Evolutionary conservation across 2,113 vertebrate genomes (phyloP), one percentile per base, ranked within the genome.

Genomic region (Onychorhynchus coronatus): DNA sequence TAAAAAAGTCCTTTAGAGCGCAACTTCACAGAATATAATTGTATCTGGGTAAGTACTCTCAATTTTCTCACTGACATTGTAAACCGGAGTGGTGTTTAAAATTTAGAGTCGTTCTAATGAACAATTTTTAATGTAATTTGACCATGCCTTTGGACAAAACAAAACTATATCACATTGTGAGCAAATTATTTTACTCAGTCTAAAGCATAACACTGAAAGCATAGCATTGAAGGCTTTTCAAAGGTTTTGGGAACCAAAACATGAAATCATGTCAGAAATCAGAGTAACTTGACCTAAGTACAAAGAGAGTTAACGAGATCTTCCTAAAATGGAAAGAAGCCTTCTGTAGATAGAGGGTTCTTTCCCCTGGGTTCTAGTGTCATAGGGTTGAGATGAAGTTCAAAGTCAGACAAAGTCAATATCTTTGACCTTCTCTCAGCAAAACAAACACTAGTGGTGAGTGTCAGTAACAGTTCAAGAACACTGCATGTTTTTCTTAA

Each of bases 321-420:
- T 94, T 95, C 94, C 95, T 93, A 94, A 95, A 93, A 93, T 89
- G 86, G 95, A 62, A 92, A 92, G 80, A 78, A 91, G 35, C 19
- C 37, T 85, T 88, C 58, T 89, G 70, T 58, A 79, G 66, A 82
- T 73, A 68, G 22, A 82, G 25, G 53, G 28, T 58, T 93, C 53
- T 75, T 91, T 91, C 41, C 91, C 84, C 28, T 65, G 66, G 42
- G 41, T 95, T 93, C 62, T 62, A 73, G 41, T 70, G 58, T 85
- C 53, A 79, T 14, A 78, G 87, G 18, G 93, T 94, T 96, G 91
- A 95, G 93, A 97, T 73, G 71, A 96, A 96, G 93, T 94, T 97
- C 95, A 96, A 94, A 96, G 82, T 62, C 78, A 68, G 85, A 79
- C 41, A 58, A 95, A 93, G 81, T 76, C 81, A 96, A 0, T 96